Conservation (phyloP, 2,888 invertebrate species). For the Thymelicus sylvestris region DNA sequence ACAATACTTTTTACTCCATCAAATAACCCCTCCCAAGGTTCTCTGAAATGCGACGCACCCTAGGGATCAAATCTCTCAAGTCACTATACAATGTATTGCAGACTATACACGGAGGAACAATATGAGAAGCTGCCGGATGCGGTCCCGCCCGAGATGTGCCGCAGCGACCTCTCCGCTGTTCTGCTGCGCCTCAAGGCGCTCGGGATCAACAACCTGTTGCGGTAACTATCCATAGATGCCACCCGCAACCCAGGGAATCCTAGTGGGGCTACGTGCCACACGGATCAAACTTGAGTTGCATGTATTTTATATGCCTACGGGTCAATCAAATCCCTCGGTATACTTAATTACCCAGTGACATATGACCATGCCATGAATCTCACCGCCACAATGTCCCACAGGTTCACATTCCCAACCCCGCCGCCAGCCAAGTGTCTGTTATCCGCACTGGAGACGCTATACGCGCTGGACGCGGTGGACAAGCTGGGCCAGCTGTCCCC, state of each 20-base stretch:
- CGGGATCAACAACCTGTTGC: conserved; percentile 95
- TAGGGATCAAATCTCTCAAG: neutral
- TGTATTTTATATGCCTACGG: too few relatives aligned
- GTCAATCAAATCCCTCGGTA: too few relatives aligned
- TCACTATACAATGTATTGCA: conserved; percentile 49
- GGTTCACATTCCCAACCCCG: conserved; percentile 96
- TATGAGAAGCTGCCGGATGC: conserved; percentile 87
- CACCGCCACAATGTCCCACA: conserved; percentile 42
- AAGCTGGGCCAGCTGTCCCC: conserved; percentile 90
- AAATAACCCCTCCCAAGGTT: too few relatives aligned
- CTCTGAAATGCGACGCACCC: neutral
- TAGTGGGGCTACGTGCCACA: too few relatives aligned
- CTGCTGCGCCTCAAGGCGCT: conserved; percentile 96
- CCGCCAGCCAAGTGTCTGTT: conserved; percentile 95
- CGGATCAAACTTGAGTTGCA: too few relatives aligned
- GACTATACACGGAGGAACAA: conserved; percentile 92
- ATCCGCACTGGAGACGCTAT: conserved; percentile 93
- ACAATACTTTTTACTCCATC: too few relatives aligned
- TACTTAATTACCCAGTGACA: too few relatives aligned
- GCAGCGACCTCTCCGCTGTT: conserved; percentile 93
- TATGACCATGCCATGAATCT: too few relatives aligned
- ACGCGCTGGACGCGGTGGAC: conserved; percentile 93
- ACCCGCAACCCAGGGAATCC: too few relatives aligned
- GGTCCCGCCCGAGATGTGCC: conserved; percentile 96
- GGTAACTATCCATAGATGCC: conserved; percentile 51